Conservation (phyloP, 2,888 invertebrate species). For the Noctua fimbriata region DNA sequence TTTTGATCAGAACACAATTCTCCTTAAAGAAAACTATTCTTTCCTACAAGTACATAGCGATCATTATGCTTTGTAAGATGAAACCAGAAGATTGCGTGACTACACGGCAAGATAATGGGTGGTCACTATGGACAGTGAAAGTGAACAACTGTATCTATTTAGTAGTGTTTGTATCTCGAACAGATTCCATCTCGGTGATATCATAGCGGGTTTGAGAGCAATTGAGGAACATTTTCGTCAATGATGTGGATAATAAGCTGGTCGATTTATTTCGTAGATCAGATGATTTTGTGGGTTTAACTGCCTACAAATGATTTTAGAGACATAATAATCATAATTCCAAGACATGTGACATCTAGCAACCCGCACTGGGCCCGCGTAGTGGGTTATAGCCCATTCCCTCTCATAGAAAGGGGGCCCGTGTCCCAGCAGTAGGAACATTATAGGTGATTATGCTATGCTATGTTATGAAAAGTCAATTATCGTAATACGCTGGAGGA, state of each 20-base stretch:
- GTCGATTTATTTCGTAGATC: too few relatives aligned
- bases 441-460: too few relatives aligned
- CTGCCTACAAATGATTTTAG: too few relatives aligned
- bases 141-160: slow-evolving; percentile 60
- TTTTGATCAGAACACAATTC: not conserved
- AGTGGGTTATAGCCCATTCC: too few relatives aligned
- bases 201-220: slow-evolving; percentile 1
- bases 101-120: slow-evolving; percentile 60
- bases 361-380: too few relatives aligned
- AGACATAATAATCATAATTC: too few relatives aligned
- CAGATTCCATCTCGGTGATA: slow-evolving; percentile 52
- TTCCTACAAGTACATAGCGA: not conserved
- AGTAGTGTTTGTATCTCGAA: slow-evolving; percentile 49
- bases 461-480: too few relatives aligned
- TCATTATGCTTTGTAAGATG: slow-evolving; percentile 14
- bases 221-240: slow-evolving; percentile 3
- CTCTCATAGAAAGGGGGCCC: too few relatives aligned
- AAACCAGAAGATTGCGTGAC: slow-evolving; percentile 72
- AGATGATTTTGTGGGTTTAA: too few relatives aligned
- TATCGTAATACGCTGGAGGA: too few relatives aligned
- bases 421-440: too few relatives aligned
- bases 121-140: slow-evolving; percentile 73
- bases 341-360: too few relatives aligned
- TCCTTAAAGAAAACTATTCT: not conserved
- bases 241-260: not conserved